Base-by-base conservation (phyloP, 1,140 invertebrate species). In the Drosophila hydei region DNA sequence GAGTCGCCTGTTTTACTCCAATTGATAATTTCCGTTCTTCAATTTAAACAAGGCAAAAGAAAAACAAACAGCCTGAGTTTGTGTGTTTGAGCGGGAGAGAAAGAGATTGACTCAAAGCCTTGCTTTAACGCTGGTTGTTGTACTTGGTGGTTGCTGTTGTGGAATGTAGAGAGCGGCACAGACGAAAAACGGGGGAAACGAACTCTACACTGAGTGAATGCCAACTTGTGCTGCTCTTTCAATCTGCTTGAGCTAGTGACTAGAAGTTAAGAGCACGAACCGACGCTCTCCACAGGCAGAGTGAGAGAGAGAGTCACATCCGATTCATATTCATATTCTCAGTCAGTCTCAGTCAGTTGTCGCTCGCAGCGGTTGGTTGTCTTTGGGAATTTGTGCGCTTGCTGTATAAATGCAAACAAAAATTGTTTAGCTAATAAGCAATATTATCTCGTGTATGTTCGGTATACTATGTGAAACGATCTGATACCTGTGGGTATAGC, bases 21-120 rank as follows among this genome's bases (percentile, higher is more conserved):
- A 87, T 87, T 87, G 81, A 87, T 81, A 78, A 81, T 87, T 81
- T 90, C 74, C 73, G 70, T 79, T 61, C 54, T 62, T 81, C 61
- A 87, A 85, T 77, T 85, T 67, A 78, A 79, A 69, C 42, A 79
- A 75, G 51, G 38, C 4, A 42, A 77, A 75, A 47, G 58, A 68
- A 54, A 60, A 25, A n/a, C n/a, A n/a, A 40, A 27, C 33, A 50
- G 71, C 54, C 16, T 68, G 56, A 45, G 40, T 51, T 36, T 52
- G 12, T n/a, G 19, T 59, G 19, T 43, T 25, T 43, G 14, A 43
- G 27, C 40, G 58, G 23, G 40, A 18, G 27, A 42, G 25, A 19
- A 7, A 25, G 40, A 54, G 40, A 38, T 43, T 30, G 40, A 38
- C 59, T 45, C 62, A 87, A 88, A 87, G 83, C 81, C 83, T 63